Evolutionary conservation across 2,113 vertebrate species (phyloP).

Genomic region (Lepisosteus osseus): DNA sequence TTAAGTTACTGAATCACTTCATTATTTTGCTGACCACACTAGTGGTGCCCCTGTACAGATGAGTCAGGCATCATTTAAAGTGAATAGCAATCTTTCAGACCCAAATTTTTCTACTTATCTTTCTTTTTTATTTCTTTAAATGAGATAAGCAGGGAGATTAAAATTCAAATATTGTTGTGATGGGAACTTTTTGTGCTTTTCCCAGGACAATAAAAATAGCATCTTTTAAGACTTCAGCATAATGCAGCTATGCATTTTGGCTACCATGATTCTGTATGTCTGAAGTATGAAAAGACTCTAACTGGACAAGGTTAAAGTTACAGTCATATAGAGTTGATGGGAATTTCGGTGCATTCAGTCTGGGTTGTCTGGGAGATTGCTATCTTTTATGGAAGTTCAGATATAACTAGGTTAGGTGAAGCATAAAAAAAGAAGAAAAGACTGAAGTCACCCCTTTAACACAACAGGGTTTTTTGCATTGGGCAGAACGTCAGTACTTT

Average conservation of each 20-base stretch:
- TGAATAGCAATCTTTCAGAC: too few relatives aligned
- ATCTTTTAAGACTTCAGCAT: not conserved
- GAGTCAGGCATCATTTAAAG: too few relatives aligned
- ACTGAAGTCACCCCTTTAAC: too few relatives aligned
- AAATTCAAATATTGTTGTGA: not conserved
- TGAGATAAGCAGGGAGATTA: not conserved
- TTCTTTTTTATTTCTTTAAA: not conserved
- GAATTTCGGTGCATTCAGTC: not conserved
- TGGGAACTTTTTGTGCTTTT: not conserved
- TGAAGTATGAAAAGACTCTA: not conserved
- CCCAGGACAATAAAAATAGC: slow-evolving; percentile 1
- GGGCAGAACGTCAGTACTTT: too few relatives aligned
- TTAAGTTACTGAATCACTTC: too few relatives aligned
- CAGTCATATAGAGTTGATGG: not conserved
- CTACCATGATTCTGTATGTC: not conserved
- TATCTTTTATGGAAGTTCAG: not conserved
- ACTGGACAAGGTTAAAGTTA: not conserved
- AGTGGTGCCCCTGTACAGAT: too few relatives aligned
- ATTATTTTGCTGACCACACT: too few relatives aligned
- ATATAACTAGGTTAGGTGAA: too few relatives aligned
- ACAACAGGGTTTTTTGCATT: too few relatives aligned
- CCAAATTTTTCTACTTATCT: too few relatives aligned
- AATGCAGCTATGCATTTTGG: not conserved
- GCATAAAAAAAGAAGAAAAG: too few relatives aligned
- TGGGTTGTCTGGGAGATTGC: not conserved